phyloP scores from a whole-genome alignment of 2,888 invertebrate species.

The Drosophila parthenogenetica region DNA sequence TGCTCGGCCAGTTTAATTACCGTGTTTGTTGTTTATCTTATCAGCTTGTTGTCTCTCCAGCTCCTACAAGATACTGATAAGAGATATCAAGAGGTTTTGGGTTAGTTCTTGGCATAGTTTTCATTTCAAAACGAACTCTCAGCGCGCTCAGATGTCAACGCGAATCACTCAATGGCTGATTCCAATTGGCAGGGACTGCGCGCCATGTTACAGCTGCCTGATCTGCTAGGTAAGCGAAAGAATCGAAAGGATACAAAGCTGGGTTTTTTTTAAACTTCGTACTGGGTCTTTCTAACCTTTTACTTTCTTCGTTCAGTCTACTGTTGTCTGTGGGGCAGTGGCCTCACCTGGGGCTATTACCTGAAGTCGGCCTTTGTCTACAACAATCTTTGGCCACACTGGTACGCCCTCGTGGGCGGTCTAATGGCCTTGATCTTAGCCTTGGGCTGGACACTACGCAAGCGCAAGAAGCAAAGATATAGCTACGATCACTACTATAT shows the following conservation, averaged over 20 bases:
- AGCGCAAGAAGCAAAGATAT: constrained; percentile 68
- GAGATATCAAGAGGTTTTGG: background rate
- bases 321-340: constrained; percentile 73
- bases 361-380: constrained; percentile 76
- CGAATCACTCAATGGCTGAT: constrained; percentile 32
- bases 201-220: constrained; percentile 62
- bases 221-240: constrained; percentile 56
- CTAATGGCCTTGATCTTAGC: constrained; percentile 55
- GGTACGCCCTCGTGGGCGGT: constrained; percentile 69
- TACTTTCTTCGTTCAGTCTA: background rate
- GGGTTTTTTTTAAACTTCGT: too few relatives aligned
- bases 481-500: constrained; percentile 80
- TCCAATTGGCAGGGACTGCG: constrained; percentile 54
- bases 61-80: constrained; percentile 16
- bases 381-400: constrained; percentile 76
- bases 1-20: constrained; percentile 44
- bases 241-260: background rate
- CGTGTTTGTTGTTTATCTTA: constrained; percentile 47
- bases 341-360: constrained; percentile 76
- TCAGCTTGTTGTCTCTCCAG: constrained; percentile 13
- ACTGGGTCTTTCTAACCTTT: too few relatives aligned
- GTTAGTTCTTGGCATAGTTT: constrained; percentile 20
- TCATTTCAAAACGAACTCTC: constrained; percentile 36
- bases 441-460: constrained; percentile 73
- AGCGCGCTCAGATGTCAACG: constrained; percentile 46